Conservation (phyloP, 2,888 invertebrate species). For the Unio pictorum region DNA sequence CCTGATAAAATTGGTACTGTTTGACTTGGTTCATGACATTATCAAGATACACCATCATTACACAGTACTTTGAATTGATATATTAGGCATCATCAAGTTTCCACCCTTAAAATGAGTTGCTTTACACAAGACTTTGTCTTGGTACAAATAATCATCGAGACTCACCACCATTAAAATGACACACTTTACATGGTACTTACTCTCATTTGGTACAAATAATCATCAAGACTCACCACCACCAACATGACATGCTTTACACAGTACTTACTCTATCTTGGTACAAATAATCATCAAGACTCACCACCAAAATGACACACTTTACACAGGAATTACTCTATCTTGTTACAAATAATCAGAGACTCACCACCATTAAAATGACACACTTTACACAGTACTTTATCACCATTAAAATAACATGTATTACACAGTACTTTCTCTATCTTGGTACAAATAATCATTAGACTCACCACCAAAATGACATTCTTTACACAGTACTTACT, state of each 20-base stretch:
- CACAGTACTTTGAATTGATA: slow-evolving; percentile 53
- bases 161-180: slow-evolving; percentile 8
- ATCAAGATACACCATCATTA: slow-evolving; percentile 31
- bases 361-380: no score
- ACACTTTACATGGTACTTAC: slow-evolving; percentile 26
- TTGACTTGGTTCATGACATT: no score
- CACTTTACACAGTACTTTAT: no score
- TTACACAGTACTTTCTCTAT: no score
- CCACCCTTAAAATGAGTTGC: slow-evolving; percentile 7
- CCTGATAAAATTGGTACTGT: no score
- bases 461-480: no score
- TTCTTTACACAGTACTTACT: no score
- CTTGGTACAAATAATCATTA: no score
- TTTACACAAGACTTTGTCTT: slow-evolving; percentile 36
- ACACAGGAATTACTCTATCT: slow-evolving; percentile 47
- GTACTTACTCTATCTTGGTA: no score
- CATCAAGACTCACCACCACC: slow-evolving; percentile 23
- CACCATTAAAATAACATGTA: no score
- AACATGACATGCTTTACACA: no score
- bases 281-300: slow-evolving; percentile 8
- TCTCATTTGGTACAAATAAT: slow-evolving; percentile 54
- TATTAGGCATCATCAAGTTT: slow-evolving; percentile 41
- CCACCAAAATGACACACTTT: slow-evolving; percentile 1
- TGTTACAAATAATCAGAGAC: slow-evolving; percentile 44
- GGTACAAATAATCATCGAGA: slow-evolving; percentile 46